Conservation (phyloP, 2,888 invertebrate species). For the Cephus sareptanus region DNA sequence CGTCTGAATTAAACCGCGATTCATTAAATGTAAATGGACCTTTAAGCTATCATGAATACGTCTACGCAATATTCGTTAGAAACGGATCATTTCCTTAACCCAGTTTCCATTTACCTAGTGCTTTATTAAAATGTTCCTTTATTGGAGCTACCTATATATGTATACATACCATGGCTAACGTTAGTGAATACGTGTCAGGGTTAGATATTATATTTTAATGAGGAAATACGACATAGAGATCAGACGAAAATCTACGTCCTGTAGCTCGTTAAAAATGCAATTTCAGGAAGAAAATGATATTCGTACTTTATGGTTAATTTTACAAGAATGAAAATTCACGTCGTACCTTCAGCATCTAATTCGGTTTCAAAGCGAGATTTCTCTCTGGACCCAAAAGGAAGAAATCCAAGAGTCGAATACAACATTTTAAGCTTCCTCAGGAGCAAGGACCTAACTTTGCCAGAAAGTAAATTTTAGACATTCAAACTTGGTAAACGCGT, state of each 20-base stretch:
- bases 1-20: neutral
- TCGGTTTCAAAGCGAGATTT: neutral
- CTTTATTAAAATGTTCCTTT: neutral
- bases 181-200: neutral
- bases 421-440: neutral
- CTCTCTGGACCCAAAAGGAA: neutral
- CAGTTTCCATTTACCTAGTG: neutral
- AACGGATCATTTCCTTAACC: neutral
- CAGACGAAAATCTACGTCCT: neutral
- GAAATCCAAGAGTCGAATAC: neutral
- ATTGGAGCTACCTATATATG: neutral
- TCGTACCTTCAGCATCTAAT: neutral
- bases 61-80: neutral
- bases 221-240: neutral
- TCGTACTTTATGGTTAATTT: neutral
- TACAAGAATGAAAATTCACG: neutral
- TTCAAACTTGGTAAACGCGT: neutral
- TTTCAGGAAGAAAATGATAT: neutral
- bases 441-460: neutral
- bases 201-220: neutral
- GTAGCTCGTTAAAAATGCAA: neutral
- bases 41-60: neutral
- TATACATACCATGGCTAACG: neutral
- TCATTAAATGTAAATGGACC: neutral
- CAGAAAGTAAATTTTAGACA: neutral